Evolutionary conservation across 2,888 invertebrate genomes (phyloP).

Genomic region (Euzetes globulus): DNA sequence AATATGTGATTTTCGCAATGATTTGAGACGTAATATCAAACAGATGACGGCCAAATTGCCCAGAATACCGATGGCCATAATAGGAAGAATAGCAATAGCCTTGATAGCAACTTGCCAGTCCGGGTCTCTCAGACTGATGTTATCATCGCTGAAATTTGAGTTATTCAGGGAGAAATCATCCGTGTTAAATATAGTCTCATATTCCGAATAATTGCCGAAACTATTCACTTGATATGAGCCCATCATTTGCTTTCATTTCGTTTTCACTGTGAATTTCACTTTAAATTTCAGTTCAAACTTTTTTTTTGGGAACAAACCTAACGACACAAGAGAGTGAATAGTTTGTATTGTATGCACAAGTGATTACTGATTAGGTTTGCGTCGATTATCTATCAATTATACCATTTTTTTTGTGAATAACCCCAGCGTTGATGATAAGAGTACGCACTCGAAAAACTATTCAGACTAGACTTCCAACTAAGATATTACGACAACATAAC

Average conservation of each 20-base stretch:
- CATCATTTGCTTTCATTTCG: not conserved
- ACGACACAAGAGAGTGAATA: too few species aligned
- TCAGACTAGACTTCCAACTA: slow-evolving; percentile 4
- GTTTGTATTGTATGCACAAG: too few species aligned
- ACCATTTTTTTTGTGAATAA: not conserved
- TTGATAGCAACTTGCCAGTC: slow-evolving; percentile 31
- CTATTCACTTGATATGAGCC: not conserved
- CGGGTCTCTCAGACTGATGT: too few species aligned
- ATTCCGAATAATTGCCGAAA: too few species aligned
- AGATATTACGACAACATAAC: not conserved
- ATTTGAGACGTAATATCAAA: slow-evolving; percentile 57
- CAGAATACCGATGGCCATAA: slow-evolving; percentile 54
- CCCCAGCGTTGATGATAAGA: slow-evolving; percentile 26
- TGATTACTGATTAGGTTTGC: not conserved
- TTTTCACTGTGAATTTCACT: not conserved
- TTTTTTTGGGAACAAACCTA: too few species aligned
- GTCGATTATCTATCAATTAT: slow-evolving; percentile 5
- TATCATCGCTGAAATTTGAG: too few species aligned
- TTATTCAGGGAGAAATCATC: not conserved
- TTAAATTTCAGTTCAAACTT: too few species aligned
- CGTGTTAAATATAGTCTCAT: not conserved
- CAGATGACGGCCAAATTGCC: slow-evolving; percentile 61
- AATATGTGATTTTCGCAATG: slow-evolving; percentile 59
- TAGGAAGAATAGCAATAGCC: slow-evolving; percentile 31
- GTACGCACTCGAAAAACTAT: not conserved